These are phyloP conservation scores for Takifugu flavidus DNA, from an alignment of 2,113 vertebrate species.

Conservation along the genomic window DNA sequence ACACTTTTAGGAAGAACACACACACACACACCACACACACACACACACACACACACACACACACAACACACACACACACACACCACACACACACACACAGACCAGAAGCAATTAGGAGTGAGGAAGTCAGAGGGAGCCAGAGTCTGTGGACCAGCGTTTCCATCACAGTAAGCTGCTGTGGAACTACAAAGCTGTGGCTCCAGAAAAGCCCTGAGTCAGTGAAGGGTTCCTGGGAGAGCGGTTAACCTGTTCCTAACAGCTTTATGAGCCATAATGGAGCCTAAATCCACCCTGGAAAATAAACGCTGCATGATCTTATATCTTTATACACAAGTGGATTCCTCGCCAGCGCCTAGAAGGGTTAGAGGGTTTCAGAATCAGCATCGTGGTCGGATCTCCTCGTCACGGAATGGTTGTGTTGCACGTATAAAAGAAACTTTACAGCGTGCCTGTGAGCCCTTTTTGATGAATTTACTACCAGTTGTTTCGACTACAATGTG, in stretches of 20 bases:
- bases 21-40: no score
- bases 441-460: no score
- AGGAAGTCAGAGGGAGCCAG: slow-evolving; percentile 61
- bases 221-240: slow-evolving; percentile 41
- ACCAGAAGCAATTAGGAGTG: slow-evolving; percentile 57
- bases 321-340: slow-evolving; percentile 2
- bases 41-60: no score
- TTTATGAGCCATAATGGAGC: slow-evolving; percentile 34
- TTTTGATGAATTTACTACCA: no score
- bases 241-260: slow-evolving; percentile 41
- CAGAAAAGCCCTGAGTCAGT: slow-evolving; percentile 66
- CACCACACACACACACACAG: slow-evolving; percentile 27
- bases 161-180: slow-evolving; percentile 44
- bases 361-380: no score
- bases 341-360: no score
- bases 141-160: slow-evolving; percentile 50
- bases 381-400: no score
- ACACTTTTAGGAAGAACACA: slow-evolving; percentile 37
- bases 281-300: slow-evolving; percentile 38
- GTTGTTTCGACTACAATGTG: no score
- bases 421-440: no score
- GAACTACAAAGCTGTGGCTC: slow-evolving; percentile 24
- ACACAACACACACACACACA: slow-evolving; percentile 21
- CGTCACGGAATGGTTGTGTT: no score
- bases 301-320: slow-evolving; percentile 9